Evolutionary conservation across 1,140 invertebrate species (phyloP).

Genomic region (Glossosoma conforme): DNA sequence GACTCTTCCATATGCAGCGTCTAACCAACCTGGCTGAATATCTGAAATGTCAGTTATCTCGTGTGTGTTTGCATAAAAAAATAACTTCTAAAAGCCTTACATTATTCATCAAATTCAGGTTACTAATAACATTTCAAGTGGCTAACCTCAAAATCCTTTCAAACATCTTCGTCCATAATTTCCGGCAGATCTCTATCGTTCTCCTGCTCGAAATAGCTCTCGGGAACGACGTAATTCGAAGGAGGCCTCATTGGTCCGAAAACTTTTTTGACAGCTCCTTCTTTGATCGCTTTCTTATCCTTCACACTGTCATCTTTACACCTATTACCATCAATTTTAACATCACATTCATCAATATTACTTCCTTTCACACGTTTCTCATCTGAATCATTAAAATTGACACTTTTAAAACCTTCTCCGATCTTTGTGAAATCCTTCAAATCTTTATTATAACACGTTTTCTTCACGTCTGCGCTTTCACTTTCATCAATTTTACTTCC

Average conservation of each 20-base stretch:
- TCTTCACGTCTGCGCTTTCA: not conserved
- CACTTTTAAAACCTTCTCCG: not conserved
- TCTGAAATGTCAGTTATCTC: too few relatives aligned
- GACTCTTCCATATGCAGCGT: too few relatives aligned
- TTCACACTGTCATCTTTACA: constrained; percentile 15
- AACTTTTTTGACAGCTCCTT: constrained; percentile 30
- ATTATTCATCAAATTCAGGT: too few relatives aligned
- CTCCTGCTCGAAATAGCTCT: constrained; percentile 43
- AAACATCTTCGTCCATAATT: constrained; percentile 38
- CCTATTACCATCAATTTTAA: constrained; percentile 9
- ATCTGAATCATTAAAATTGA: not conserved
- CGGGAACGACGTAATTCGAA: constrained; percentile 44
- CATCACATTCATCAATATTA: constrained; percentile 2
- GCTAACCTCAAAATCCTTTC: not conserved
- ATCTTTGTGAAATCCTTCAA: not conserved
- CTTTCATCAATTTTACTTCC: not conserved
- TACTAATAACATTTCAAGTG: too few relatives aligned
- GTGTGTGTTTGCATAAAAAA: too few relatives aligned
- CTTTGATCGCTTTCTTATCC: not conserved
- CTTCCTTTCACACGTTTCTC: not conserved
- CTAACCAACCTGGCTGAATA: too few relatives aligned
- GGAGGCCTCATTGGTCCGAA: constrained; percentile 48
- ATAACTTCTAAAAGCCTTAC: too few relatives aligned
- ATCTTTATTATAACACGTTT: too few relatives aligned
- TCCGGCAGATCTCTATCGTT: constrained; percentile 44